Base-by-base conservation (phyloP, 2,888 invertebrate genomes). In the Eucriotettix oculatus region DNA sequence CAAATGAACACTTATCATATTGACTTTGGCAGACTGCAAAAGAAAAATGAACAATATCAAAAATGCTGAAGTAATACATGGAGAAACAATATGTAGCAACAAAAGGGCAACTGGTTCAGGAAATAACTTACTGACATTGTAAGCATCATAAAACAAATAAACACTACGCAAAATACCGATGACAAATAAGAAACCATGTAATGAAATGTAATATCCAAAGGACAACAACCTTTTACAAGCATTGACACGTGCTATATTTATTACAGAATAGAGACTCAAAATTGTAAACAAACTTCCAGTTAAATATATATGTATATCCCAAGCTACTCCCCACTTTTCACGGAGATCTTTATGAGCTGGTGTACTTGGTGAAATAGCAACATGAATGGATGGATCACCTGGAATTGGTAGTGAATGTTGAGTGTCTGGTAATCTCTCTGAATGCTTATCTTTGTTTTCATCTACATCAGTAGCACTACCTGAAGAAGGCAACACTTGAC, bases 281-380 rank as follows among this genome's bases (percentile, higher is more conserved):
- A 92, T 76, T 0, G 89, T 86, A 71, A 93, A 95, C 69, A 90
- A 80, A 16, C 87, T 83, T 1, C 92, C 93, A 0, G 89, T 87
- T 52, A 90, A 74, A 74, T 94, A 95, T 9, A 94, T 86, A 71
- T 95, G 94, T 10, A 93, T 82, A 68, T 92, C 89, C 94, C 93
- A 94, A 1, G 90, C 91, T 65, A 90, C 85, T 0, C 86, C 82
- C 86, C 90, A 89, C 54, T 57, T 60, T 52, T 57, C 58, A 16
- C 57, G 55, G 17, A 63, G 41, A 14, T 52, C 58, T 41, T 60
- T 61, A 14, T 59, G 57, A 14, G 61, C 57, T 29, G 61, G 61
- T 16, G 57, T 59, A 29, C 54, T 59, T 1, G 58, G 55, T 9
- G 59, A 43, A 17, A 56, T 52, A 10, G 57, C 56, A 14, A 53